phyloP scores from a whole-genome alignment of 2,797 vertebrate genomes.

The Emydoidea blandingii region DNA sequence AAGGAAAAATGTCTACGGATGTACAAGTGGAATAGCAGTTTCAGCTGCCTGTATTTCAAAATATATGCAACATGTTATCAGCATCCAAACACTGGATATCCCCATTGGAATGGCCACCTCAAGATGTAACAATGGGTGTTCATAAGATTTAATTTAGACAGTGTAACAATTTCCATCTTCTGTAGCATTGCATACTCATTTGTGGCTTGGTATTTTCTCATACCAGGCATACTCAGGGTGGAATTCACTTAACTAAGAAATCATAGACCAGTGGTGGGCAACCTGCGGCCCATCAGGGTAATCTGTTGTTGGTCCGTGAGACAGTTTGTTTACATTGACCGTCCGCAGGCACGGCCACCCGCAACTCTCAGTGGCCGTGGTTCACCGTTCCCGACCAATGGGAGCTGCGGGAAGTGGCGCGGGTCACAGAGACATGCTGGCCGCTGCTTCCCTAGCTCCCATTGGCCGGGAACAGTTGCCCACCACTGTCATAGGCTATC shows the following conservation, averaged over 20 bases:
- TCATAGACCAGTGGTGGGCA: not conserved
- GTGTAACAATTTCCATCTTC: not conserved
- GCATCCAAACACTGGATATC: not conserved
- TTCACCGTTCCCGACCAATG: too few relatives aligned
- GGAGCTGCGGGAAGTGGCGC: too few relatives aligned
- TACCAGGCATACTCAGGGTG: fast-evolving
- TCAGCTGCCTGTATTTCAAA: not conserved
- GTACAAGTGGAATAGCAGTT: not conserved
- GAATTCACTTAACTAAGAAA: not conserved
- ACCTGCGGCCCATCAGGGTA: too few relatives aligned
- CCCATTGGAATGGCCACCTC: not conserved
- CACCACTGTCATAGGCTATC: not conserved
- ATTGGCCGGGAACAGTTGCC: too few relatives aligned
- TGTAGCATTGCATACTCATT: not conserved
- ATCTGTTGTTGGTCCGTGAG: fast-evolving
- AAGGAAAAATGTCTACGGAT: not conserved
- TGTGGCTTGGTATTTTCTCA: not conserved
- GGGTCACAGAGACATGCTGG: too few relatives aligned
- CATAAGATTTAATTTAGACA: not conserved
- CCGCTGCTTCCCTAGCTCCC: too few relatives aligned
- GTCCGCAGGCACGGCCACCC: too few relatives aligned
- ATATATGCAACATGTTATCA: not conserved
- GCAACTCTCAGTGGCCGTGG: too few relatives aligned
- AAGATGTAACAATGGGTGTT: not conserved
- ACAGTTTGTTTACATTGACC: too few relatives aligned